Percentiles rank a stretch among this genome's conserved stretches.
phyloP scores from a whole-genome alignment of 2,113 vertebrate species.

The Oreamnos americanus region DNA sequence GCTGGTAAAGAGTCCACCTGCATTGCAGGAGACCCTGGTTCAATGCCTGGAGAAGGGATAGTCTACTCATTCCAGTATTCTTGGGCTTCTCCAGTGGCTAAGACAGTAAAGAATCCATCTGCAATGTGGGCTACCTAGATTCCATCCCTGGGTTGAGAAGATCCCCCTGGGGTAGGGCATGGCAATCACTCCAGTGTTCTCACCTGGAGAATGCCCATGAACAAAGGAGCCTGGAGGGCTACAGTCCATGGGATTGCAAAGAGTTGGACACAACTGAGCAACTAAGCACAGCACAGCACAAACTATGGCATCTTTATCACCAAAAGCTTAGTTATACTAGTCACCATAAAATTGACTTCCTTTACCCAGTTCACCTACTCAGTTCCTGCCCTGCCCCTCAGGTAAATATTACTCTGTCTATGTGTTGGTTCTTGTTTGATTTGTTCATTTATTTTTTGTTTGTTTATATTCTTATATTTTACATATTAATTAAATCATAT shows the following conservation, averaged over 20 bases:
- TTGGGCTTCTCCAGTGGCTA: background rate
- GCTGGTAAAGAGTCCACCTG: background rate
- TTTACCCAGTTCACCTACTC: background rate
- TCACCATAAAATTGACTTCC: background rate
- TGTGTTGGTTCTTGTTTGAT: background rate
- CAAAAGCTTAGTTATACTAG: background rate
- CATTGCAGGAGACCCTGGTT: background rate
- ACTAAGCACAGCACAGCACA: background rate
- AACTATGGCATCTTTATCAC: background rate
- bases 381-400: background rate
- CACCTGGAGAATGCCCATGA: background rate
- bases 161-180: background rate
- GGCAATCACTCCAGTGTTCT: background rate
- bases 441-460: background rate
- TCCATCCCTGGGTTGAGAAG: background rate
- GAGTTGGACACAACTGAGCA: background rate
- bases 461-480: background rate
- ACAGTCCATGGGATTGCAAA: background rate
- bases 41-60: background rate
- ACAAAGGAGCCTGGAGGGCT: background rate
- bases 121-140: background rate
- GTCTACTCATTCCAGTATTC: background rate
- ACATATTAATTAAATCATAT: background rate
- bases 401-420: background rate
- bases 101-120: background rate